Evolutionary conservation across 2,113 vertebrate species (phyloP), one percentile per base, ranked within the genome.

Genomic region (Nothoprocta pentlandii): DNA sequence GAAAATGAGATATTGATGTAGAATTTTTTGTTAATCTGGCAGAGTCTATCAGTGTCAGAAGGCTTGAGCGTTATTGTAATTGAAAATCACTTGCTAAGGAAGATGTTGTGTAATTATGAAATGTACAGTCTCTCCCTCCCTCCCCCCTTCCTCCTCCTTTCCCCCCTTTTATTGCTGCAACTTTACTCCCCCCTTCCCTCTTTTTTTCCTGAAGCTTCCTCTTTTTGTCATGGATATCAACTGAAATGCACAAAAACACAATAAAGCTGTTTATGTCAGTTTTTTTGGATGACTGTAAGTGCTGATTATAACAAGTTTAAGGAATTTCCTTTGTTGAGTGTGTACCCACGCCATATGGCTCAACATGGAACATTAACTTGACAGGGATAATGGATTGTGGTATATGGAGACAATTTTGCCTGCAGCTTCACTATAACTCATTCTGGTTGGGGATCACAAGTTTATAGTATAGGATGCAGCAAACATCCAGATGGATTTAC

Each of bases 291-390:
- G 97, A 98, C 97, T 98, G 97, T 98, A 98, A 98, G 97, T 98
- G 98, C 98, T 98, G 98, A 98, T 98, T 98, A 98, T 98, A 98
- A 98, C 98, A 98, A 98, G 98, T 98, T 98, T 98, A 98, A 98
- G 98, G 98, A 98, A 98, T 98, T 98, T 98, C 97, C 97, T 98
- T 99, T 98, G 98, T 98, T 98, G 97, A 98, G 96, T 97, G 97
- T 98, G 97, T 98, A 98, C 98, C 97, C 97, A 93, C 96, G 97
- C 98, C 98, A 98, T 98, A 99, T 99, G 98, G 98, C 98, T 98
- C 97, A 98, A 98, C 98, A 99, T 97, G 98, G 98, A 98, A 99
- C 98, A 98, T 99, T 99, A 98, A 98, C 98, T 98, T 99, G 98
- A 99, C 98, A 98, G 97, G 97, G 97, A 98, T 98, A 98, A 98